phyloP scores from a whole-genome alignment of 2,888 invertebrate species.

The Mimachlamys varia region DNA sequence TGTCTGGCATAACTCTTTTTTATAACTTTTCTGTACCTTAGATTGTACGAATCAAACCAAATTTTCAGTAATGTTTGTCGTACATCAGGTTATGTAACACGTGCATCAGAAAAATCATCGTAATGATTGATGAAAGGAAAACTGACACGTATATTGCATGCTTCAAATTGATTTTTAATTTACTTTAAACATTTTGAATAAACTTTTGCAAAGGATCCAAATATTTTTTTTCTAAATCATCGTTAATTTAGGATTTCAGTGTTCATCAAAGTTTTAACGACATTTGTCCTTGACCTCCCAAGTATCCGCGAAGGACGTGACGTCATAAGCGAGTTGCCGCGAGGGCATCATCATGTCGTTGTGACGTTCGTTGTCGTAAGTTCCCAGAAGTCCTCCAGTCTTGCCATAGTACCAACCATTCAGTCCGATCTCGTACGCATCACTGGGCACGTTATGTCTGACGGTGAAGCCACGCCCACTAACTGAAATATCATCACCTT shows the following conservation, averaged over 20 bases:
- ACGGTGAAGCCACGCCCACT: conserved; percentile 82
- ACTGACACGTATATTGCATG: too few species aligned
- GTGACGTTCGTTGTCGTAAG: conserved; percentile 93
- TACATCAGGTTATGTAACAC: too few species aligned
- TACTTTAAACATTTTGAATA: too few species aligned
- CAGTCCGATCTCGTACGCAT: conserved; percentile 83
- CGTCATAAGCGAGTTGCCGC: conserved; percentile 42
- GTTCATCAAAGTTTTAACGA: conserved; percentile 38
- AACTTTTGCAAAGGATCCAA: too few species aligned
- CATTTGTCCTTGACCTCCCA: conserved; percentile 50
- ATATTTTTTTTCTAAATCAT: too few species aligned
- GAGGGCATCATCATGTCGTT: conserved; percentile 85
- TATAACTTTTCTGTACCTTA: too few species aligned
- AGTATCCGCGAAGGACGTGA: conserved; percentile 37
- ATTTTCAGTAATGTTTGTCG: too few species aligned
- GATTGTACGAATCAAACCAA: too few species aligned
- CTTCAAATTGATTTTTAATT: too few species aligned
- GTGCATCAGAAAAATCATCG: too few species aligned
- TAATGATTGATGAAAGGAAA: too few species aligned
- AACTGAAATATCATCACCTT: conserved; percentile 77
- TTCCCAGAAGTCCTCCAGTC: conserved; percentile 93
- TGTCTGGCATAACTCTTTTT: too few species aligned
- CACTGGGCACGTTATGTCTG: conserved; percentile 80
- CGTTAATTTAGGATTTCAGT: not conserved
- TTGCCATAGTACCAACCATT: conserved; percentile 95